phyloP scores from a whole-genome alignment of 2,797 vertebrate species.

The Darevskia mixta region DNA sequence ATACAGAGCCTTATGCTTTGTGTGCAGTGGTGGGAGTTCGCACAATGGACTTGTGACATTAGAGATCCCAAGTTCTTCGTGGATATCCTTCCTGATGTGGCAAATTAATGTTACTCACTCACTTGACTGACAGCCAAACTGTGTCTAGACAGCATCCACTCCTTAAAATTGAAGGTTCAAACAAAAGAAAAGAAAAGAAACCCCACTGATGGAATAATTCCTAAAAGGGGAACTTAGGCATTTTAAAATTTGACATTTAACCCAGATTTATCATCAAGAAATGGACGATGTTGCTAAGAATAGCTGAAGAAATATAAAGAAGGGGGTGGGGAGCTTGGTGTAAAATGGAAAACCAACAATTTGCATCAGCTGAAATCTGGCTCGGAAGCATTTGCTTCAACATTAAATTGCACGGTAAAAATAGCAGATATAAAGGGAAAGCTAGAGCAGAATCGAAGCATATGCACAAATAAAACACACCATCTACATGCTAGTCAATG shows the following conservation, averaged over 20 bases:
- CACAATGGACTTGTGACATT: conserved; percentile 65
- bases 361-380: conserved; percentile 39
- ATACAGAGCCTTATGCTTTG: conserved; percentile 51
- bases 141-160: conserved; percentile 58
- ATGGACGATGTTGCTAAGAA: conserved; percentile 20
- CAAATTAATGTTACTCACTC: conserved; percentile 64
- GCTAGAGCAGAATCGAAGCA: conserved; percentile 38
- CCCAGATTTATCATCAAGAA: conserved; percentile 42
- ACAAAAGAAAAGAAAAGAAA: not conserved
- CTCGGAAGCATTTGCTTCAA: conserved; percentile 46
- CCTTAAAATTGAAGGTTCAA: conserved; percentile 25
- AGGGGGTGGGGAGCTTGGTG: not conserved
- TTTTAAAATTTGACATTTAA: conserved; percentile 21
- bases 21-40: conserved; percentile 29
- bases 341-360: conserved; percentile 42
- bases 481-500: conserved; percentile 33
- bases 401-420: conserved; percentile 36
- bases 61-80: conserved; percentile 67
- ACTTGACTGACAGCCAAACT: conserved; percentile 67
- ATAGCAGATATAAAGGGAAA: conserved; percentile 23
- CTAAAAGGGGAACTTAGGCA: not conserved
- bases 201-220: not conserved
- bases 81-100: conserved; percentile 63
- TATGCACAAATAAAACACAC: not conserved
- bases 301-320: not conserved